These are phyloP conservation scores for Ametastegia equiseti DNA, from an alignment of 2,888 invertebrate genomes.

Conservation along the genomic window DNA sequence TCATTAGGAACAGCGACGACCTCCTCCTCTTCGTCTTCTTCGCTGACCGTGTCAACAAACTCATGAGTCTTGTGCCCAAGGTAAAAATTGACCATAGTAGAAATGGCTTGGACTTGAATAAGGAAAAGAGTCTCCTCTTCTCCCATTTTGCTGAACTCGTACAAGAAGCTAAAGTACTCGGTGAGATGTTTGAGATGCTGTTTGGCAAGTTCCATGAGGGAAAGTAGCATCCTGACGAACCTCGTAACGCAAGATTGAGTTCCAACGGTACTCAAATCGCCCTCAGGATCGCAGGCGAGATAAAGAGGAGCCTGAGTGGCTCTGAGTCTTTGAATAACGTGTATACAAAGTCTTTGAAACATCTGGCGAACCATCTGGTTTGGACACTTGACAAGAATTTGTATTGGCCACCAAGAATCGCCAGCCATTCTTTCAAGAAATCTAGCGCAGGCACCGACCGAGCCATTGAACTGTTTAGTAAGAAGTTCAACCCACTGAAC, in stretches of 20 bases:
- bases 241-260: slow-evolving; percentile 93
- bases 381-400: slow-evolving; percentile 95
- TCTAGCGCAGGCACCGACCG: slow-evolving; percentile 93
- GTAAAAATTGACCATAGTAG: slow-evolving; percentile 95
- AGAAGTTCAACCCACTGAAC: slow-evolving; percentile 97
- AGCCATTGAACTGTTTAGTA: slow-evolving; percentile 96
- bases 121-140: slow-evolving; percentile 95
- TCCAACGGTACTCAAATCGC: slow-evolving; percentile 80
- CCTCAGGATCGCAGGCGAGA: slow-evolving; percentile 81
- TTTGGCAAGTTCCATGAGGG: slow-evolving; percentile 92
- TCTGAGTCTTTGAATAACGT: slow-evolving; percentile 92
- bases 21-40: slow-evolving; percentile 85
- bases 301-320: slow-evolving; percentile 83
- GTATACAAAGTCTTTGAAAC: slow-evolving; percentile 96
- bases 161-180: slow-evolving; percentile 94
- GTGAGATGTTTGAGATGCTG: slow-evolving; percentile 92
- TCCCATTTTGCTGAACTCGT: slow-evolving; percentile 97
- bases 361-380: slow-evolving; percentile 98
- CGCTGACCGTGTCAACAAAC: slow-evolving; percentile 85
- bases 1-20: slow-evolving; percentile 82
- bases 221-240: slow-evolving; percentile 92
- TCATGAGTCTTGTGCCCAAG: slow-evolving; percentile 89
- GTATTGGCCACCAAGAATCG: slow-evolving; percentile 97
- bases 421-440: slow-evolving; percentile 95
- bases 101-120: slow-evolving; percentile 91